These are phyloP conservation scores for Nephrotoma guestfalica DNA, from an alignment of 2,888 invertebrate genomes.

Conservation along the genomic window DNA sequence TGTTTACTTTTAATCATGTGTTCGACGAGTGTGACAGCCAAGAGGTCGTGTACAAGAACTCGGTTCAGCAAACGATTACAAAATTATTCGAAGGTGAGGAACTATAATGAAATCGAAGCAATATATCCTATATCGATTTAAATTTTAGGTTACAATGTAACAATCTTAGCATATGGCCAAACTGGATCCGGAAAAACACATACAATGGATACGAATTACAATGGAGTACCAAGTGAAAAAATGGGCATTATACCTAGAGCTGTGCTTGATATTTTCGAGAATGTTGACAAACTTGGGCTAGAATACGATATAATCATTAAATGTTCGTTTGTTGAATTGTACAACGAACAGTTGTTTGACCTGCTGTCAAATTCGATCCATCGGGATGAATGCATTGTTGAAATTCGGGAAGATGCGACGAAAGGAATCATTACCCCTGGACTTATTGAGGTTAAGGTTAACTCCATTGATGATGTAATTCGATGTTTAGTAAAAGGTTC, in stretches of 20 bases:
- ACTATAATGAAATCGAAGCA: no score
- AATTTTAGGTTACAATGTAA: conserved; percentile 90
- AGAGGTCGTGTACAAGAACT: conserved; percentile 53
- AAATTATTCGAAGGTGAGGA: conserved; percentile 76
- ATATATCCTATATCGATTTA: no score
- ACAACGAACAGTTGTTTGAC: conserved; percentile 81
- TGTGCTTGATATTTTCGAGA: conserved; percentile 63
- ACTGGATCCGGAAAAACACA: conserved; percentile 90
- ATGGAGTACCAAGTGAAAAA: conserved; percentile 42
- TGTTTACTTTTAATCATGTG: conserved; percentile 53
- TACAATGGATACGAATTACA: conserved; percentile 79
- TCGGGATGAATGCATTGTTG: conserved; percentile 55
- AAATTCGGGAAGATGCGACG: conserved; percentile 63
- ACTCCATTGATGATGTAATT: conserved; percentile 49
- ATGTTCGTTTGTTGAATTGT: conserved; percentile 79
- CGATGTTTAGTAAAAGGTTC: conserved; percentile 56
- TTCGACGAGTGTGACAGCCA: conserved; percentile 57
- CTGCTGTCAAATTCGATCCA: conserved; percentile 50
- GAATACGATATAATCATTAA: conserved; percentile 37
- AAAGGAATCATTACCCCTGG: conserved; percentile 48
- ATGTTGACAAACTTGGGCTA: conserved; percentile 34
- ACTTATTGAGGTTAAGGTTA: conserved; percentile 44
- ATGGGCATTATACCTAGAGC: conserved; percentile 80
- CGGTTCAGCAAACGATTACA: conserved; percentile 53
- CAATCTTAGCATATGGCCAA: conserved; percentile 88